Evolutionary conservation across 2,888 invertebrate species (phyloP), one percentile per base, ranked within the genome.

Genomic region (Corbicula japonica): DNA sequence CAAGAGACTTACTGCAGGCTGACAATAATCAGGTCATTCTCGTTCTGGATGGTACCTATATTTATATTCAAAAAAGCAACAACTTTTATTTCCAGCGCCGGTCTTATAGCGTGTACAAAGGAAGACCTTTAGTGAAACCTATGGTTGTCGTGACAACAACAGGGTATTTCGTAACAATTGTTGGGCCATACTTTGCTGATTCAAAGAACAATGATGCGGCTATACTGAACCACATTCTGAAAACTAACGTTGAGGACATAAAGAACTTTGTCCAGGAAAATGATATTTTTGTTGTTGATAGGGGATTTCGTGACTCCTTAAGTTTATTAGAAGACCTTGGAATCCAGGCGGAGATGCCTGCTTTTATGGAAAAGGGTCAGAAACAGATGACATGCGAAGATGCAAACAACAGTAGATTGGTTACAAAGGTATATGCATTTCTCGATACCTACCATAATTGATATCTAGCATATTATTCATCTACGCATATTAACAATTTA

Each of bases 11-110:
- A 28, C 62, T 85, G 26, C 62, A 46, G 12, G 50, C 18, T 26
- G 46, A 46, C 26, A 32, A 76, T 1, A 2, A 65, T 8, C 52
- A 34, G 28, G 48, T 60, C n/a, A 83, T 78, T 23, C 38, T 84
- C 5, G 82, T 78, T 2, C n/a, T 82, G 10, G 82, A 82, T 63
- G 80, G 80, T 3, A 85, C 80, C n/a, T 85, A 76, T 32, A 80
- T 79, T 18, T 84, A 75, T 35, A 79, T 81, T 12, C n/a, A 81
- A 1, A 81, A 84, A 34, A 69, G 63, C 18, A 62, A 70, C 41
- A 74, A 84, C 38, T 82, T 80, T 32, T 2, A 28, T 1, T 84
- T 84, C 38, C 79, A 81, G 61, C 26, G 79, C 15, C 56, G 77
- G 4, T 46, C 73, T 0, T 85, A 56, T 35, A 70, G 75, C 23